Evolutionary conservation across 2,797 vertebrate genomes (phyloP).

Genomic region (Coccyzus lansbergi): DNA sequence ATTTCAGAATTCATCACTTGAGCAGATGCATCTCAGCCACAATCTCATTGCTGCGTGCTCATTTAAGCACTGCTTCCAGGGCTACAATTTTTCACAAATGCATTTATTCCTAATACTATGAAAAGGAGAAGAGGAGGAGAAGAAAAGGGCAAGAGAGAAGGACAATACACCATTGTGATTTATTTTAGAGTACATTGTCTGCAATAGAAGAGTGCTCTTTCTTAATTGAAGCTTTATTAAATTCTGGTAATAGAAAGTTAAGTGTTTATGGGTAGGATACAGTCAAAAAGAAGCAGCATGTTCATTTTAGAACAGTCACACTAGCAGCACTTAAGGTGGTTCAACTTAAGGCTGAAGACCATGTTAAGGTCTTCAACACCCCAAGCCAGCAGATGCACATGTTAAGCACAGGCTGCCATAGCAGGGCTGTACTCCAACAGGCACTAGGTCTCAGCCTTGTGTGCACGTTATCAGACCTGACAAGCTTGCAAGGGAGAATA

Average conservation of each 20-base stretch:
- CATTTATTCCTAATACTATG: constrained; percentile 4
- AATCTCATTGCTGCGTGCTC: not conserved
- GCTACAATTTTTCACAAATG: not conserved
- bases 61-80: not conserved
- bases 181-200: constrained; percentile 21
- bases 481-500: not conserved
- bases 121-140: not conserved
- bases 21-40: not conserved
- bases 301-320: not conserved
- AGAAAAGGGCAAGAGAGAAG: not conserved
- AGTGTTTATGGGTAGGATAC: constrained; percentile 23
- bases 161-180: constrained; percentile 3
- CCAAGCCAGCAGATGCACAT: not conserved
- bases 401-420: not conserved
- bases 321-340: too few relatives aligned
- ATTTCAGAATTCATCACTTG: constrained; percentile 7
- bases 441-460: not conserved
- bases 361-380: not conserved
- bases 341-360: too few relatives aligned
- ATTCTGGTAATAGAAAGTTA: constrained; percentile 57
- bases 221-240: constrained; percentile 69
- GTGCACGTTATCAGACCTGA: not conserved
- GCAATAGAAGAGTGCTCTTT: constrained; percentile 31
- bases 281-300: not conserved
- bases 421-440: not conserved